Evolutionary conservation across 2,888 invertebrate species (phyloP).

Genomic region (Xestia rhomboidea): DNA sequence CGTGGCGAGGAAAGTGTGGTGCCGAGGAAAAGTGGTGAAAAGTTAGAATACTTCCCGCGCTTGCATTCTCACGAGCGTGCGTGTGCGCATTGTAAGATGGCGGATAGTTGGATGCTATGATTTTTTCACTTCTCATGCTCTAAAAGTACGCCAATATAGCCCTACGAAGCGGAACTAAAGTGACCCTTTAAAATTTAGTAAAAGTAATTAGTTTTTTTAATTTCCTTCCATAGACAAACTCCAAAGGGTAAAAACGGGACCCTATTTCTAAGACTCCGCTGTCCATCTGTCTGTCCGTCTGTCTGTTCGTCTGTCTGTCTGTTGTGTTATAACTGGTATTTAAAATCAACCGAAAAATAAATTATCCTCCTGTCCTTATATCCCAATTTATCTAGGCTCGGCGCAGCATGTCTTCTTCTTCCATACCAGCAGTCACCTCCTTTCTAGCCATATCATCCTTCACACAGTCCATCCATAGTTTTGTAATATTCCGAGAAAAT

Average conservation of each 20-base stretch:
- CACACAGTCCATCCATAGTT: background rate
- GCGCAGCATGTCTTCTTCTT: background rate
- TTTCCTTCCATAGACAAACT: too few species aligned
- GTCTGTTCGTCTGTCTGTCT: too few species aligned
- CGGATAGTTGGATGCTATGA: conserved; percentile 6
- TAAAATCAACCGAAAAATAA: too few species aligned
- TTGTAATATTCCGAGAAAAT: background rate
- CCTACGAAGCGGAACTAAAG: too few species aligned
- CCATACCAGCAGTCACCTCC: background rate
- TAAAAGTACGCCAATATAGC: too few species aligned
- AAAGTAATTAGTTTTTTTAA: too few species aligned
- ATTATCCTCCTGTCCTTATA: background rate
- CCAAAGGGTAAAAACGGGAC: too few species aligned
- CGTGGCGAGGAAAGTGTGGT: conserved; percentile 77
- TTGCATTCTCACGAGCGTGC: conserved; percentile 69
- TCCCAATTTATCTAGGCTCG: background rate
- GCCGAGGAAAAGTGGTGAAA: conserved; percentile 82
- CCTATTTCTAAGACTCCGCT: too few species aligned
- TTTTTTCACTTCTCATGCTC: background rate
- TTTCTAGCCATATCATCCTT: background rate
- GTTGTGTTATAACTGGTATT: too few species aligned
- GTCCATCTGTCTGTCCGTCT: too few species aligned
- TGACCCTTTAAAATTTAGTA: too few species aligned
- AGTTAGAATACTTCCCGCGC: conserved; percentile 79
- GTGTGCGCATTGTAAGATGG: conserved; percentile 42